Conservation (phyloP, 2,797 vertebrate species). For the Pogoniulus pusillus region DNA sequence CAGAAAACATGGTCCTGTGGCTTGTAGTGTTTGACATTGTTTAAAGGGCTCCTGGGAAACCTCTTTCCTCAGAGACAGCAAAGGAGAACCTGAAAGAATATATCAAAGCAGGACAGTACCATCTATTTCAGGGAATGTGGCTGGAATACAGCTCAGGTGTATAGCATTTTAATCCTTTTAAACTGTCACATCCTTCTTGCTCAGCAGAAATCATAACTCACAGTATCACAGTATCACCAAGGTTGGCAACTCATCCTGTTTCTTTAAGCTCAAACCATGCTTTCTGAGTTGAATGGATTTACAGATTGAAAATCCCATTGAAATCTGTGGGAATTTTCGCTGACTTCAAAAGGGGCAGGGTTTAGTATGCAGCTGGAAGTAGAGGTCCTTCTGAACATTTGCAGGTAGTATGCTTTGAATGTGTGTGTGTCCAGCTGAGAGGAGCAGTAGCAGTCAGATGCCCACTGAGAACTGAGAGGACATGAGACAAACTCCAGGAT, state of each 20-base stretch:
- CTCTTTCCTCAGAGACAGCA: background rate
- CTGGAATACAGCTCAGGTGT: background rate
- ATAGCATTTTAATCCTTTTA: background rate
- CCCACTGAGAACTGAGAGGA: background rate
- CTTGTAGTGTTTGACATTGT: background rate
- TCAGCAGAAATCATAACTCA: background rate
- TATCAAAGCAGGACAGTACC: background rate
- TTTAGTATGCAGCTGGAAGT: background rate
- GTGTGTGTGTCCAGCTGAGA: background rate
- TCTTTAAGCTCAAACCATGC: background rate
- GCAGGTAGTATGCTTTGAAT: background rate
- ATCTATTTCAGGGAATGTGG: background rate
- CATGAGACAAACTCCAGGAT: fast-evolving
- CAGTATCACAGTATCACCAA: too few species aligned
- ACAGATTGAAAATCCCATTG: background rate
- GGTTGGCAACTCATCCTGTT: background rate
- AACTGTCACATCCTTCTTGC: background rate
- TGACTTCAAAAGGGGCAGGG: background rate
- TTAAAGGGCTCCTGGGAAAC: background rate
- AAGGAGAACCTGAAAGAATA: background rate
- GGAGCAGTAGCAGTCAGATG: background rate
- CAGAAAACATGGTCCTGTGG: background rate
- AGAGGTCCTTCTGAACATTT: background rate
- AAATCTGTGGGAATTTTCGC: background rate
- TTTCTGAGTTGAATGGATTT: background rate